A percentile compares a stretch with the other conserved stretches of the same genome.
These are phyloP conservation scores for Yponomeuta plumbellus DNA, from an alignment of 2,888 invertebrate genomes.

Conservation along the genomic window DNA sequence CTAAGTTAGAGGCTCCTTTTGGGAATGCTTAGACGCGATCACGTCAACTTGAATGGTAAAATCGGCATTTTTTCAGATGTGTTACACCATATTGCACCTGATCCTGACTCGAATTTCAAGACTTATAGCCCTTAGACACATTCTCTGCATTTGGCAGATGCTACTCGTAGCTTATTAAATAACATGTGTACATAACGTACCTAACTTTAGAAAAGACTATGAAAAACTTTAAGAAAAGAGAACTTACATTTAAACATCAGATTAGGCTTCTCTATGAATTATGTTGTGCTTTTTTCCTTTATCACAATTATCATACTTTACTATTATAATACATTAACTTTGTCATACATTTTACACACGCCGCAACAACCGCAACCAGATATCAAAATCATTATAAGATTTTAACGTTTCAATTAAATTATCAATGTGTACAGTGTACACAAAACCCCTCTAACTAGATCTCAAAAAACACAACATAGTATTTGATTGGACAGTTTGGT, in stretches of 20 bases:
- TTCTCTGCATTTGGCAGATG: constrained; percentile 43
- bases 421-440: constrained; percentile 28
- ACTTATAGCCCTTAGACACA: constrained; percentile 32
- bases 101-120: constrained; percentile 48
- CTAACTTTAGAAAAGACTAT: constrained; percentile 54
- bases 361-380: constrained; percentile 16
- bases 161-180: constrained; percentile 42
- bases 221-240: constrained; percentile 50
- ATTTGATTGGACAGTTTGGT: background rate
- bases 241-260: constrained; percentile 57
- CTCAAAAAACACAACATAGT: constrained; percentile 2
- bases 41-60: too few relatives aligned
- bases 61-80: background rate
- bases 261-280: constrained; percentile 68
- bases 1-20: too few relatives aligned
- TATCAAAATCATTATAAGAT: constrained; percentile 18
- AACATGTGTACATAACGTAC: constrained; percentile 50
- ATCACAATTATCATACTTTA: constrained; percentile 68
- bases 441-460: constrained; percentile 15
- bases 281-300: constrained; percentile 71
- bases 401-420: constrained; percentile 13
- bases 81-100: constrained; percentile 54
- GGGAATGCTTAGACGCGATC: too few relatives aligned
- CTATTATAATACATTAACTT: constrained; percentile 55
- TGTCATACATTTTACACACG: constrained; percentile 51